phyloP scores from a whole-genome alignment of 2,888 invertebrate genomes.

The Pherbina coryleti region DNA sequence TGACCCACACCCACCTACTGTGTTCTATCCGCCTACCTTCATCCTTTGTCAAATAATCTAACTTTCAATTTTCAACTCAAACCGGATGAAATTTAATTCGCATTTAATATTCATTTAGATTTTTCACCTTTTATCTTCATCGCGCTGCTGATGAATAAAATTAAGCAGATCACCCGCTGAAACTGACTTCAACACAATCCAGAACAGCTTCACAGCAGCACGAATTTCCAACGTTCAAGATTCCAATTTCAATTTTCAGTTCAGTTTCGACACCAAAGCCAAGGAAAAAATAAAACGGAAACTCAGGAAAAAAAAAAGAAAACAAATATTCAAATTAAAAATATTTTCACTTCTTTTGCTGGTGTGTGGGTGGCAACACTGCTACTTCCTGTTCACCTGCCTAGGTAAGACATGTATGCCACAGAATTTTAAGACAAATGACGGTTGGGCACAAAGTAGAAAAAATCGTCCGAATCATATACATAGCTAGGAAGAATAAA shows the following conservation, averaged over 20 bases:
- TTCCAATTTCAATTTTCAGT: conserved; percentile 16
- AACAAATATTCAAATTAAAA: conserved; percentile 14
- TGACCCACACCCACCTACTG: not conserved
- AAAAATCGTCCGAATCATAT: not conserved
- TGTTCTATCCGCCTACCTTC: not conserved
- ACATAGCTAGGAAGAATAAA: not conserved
- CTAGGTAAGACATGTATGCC: not conserved
- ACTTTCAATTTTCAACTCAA: not conserved
- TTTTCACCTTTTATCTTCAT: conserved; percentile 28
- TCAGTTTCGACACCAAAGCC: not conserved
- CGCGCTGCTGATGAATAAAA: conserved; percentile 28
- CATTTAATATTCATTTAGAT: conserved; percentile 34
- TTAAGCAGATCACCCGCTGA: conserved; percentile 15
- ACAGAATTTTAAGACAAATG: conserved; percentile 6
- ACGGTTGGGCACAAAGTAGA: not conserved
- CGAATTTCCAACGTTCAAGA: not conserved
- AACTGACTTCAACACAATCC: not conserved
- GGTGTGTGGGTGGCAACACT: not conserved
- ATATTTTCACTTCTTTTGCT: not conserved
- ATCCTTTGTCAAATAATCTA: not conserved
- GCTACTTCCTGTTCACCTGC: not conserved
- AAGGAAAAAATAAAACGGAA: not conserved
- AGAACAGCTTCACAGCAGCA: not conserved
- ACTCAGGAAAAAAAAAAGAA: not conserved
- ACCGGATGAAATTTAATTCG: conserved; percentile 17